A percentile compares a stretch with the other conserved stretches of the same genome.
Conservation (phyloP, 2,888 invertebrate species). For the Athalia circularis region DNA sequence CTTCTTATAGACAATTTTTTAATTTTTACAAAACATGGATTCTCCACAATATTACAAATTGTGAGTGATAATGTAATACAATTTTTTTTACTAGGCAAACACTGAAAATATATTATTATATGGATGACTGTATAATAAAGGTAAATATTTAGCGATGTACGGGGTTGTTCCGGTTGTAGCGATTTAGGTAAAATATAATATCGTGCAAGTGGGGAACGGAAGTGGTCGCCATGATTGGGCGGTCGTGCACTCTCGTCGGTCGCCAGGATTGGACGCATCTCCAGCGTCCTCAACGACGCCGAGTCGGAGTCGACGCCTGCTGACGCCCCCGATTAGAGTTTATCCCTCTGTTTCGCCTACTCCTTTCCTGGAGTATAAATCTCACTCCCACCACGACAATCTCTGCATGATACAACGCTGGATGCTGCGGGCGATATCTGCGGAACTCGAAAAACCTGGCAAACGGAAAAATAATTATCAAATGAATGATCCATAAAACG, state of each 20-base stretch:
- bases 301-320: conserved; percentile 42
- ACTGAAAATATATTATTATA: no score
- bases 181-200: background rate
- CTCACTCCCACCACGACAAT: background rate
- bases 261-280: conserved; percentile 42
- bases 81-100: no score
- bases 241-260: conserved; percentile 53
- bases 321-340: conserved; percentile 36
- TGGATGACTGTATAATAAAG: no score
- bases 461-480: no score
- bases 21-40: no score
- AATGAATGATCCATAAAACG: no score
- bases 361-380: background rate
- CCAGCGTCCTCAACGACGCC: conserved; percentile 32
- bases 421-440: background rate
- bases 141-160: background rate
- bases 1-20: no score
- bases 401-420: no score
- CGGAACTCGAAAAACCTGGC: background rate
- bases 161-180: background rate
- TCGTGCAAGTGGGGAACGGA: conserved; percentile 53
- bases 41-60: background rate
- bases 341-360: conserved; percentile 16
- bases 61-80: background rate
- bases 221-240: conserved; percentile 68